Evolutionary conservation across 2,797 vertebrate species (phyloP), one percentile per base, ranked within the genome.

Genomic region (Argentina silus): DNA sequence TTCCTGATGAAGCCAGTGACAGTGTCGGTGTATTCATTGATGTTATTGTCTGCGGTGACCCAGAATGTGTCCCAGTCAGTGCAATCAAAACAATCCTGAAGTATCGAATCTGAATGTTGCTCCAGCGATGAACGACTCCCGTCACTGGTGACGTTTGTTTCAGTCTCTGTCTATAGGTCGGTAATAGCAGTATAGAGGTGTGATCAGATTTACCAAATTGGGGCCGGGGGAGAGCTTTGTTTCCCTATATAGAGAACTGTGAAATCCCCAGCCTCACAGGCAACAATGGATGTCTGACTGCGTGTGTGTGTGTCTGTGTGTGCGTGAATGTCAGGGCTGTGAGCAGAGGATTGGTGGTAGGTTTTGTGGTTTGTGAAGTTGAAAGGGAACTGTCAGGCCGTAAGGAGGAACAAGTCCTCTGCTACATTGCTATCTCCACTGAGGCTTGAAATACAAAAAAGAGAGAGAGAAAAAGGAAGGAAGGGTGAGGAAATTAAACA

Each of bases 391-490:
- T 45, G 57, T 53, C 69, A 55, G 27, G 69, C 67, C 36, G 44
- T 47, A 67, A 79, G 78, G 70, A 73, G 74, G n/a, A 87, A 79
- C 72, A 65, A 36, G 79, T 75, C 12, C 11, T 79, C 73, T 73
- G 51, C 48, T 75, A 75, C 70, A 72, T 42, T 70, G 55, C 64
- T 68, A 86, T 90, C 78, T 82, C 50, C 53, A 21, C 66, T 66
- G 66, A 72, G 70, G 74, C 57, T 73, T 76, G 78, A 82, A 83
- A 83, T 73, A 67, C 65, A 77, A 62, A 27, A 76, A 8, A 72
- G 78, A 74, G 78, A 71, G 62, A 63, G 68, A 44, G 17, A 44
- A 67, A 82, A 87, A 80, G 86, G 89, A 88, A 91, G 77, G 87
- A 21, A 89, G 85, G 67, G 45, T 12, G 23, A 68, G 66, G 14